Conservation (phyloP, 2,888 invertebrate genomes). For the Choristoneura rosaceana region DNA sequence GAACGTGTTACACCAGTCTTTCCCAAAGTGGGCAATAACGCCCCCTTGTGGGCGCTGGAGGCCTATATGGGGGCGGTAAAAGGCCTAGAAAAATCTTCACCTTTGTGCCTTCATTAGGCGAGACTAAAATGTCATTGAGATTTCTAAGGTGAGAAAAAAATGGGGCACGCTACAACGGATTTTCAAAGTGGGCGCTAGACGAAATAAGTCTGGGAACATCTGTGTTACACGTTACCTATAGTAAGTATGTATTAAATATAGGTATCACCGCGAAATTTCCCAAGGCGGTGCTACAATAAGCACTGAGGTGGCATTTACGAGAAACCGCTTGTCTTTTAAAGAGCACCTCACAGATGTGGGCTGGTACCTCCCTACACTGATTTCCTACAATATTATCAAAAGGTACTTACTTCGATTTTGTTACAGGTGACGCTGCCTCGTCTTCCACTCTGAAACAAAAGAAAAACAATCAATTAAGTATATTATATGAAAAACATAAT, state of each 20-base stretch:
- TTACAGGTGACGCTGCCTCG: constrained; percentile 73
- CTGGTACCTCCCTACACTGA: not conserved
- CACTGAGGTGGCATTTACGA: not conserved
- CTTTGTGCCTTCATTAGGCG: too few relatives aligned
- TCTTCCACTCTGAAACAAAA: constrained; percentile 77
- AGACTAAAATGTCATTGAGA: too few relatives aligned
- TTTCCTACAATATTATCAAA: not conserved
- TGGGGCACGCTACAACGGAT: too few relatives aligned
- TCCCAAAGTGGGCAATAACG: too few relatives aligned
- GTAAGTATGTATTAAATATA: not conserved
- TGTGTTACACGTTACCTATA: not conserved
- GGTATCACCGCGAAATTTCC: not conserved
- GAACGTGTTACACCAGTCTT: too few relatives aligned
- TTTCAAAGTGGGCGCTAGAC: too few relatives aligned
- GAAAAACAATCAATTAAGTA: constrained; percentile 39
- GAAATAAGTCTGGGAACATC: too few relatives aligned
- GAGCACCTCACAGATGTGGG: constrained; percentile 5
- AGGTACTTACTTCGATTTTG: constrained; percentile 72
- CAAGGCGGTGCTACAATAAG: not conserved
- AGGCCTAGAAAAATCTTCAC: too few relatives aligned
- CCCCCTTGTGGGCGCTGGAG: too few relatives aligned
- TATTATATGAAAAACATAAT: too few relatives aligned
- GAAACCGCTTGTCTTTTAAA: constrained; percentile 5
- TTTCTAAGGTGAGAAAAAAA: too few relatives aligned
- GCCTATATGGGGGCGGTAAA: too few relatives aligned